phyloP scores from a whole-genome alignment of 2,797 vertebrate species.

The Falco novaeseelandiae region DNA sequence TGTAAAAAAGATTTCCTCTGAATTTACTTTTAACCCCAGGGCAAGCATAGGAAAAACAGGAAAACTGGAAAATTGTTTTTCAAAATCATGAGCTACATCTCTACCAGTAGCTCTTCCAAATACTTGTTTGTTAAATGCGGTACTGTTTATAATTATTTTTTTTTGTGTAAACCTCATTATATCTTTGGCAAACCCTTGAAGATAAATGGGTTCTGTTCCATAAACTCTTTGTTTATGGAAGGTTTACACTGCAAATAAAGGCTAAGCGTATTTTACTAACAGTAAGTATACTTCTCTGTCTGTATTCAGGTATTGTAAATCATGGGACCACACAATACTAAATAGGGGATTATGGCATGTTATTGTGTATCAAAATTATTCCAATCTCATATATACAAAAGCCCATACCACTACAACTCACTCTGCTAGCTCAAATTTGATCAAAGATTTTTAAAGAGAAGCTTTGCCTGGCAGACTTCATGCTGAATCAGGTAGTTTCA shows the following conservation, averaged over 20 bases:
- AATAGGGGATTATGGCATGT: background rate
- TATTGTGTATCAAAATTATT: background rate
- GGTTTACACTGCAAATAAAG: background rate
- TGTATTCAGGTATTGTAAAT: background rate
- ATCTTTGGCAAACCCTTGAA: background rate
- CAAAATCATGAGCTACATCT: slow-evolving; percentile 77
- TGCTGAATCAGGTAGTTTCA: background rate
- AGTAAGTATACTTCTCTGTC: background rate
- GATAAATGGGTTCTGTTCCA: background rate
- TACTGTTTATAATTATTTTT: background rate
- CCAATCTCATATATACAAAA: background rate
- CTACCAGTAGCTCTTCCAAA: slow-evolving; percentile 58
- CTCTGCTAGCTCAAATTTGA: background rate
- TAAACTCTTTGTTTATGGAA: background rate
- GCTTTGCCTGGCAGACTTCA: background rate
- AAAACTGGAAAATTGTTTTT: slow-evolving; percentile 79
- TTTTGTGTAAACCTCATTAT: background rate
- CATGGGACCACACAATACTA: background rate
- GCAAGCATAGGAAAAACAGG: slow-evolving; percentile 31
- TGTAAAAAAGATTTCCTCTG: background rate
- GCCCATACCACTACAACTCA: background rate
- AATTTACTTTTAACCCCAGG: slow-evolving; percentile 62
- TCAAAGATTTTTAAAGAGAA: background rate
- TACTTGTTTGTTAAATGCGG: background rate
- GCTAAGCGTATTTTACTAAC: background rate